phyloP scores from a whole-genome alignment of 2,113 vertebrate genomes.

The Drymodes brunneopygia region DNA sequence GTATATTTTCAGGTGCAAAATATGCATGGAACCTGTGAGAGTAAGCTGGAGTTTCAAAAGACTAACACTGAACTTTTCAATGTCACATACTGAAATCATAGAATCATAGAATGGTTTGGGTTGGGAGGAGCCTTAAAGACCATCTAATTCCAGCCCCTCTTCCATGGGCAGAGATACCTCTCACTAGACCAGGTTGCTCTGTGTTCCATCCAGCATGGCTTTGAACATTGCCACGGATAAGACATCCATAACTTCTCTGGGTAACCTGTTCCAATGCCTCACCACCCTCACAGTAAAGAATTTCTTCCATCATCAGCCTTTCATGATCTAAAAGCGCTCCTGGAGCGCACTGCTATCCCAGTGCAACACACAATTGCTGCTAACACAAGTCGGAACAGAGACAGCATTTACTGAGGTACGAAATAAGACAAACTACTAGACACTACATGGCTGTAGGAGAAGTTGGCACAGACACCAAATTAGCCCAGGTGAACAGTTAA shows the following conservation, averaged over 20 bases:
- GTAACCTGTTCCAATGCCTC: background rate
- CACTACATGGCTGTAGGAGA: background rate
- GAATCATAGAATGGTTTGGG: background rate
- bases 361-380: background rate
- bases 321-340: background rate
- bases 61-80: background rate
- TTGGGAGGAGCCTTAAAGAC: background rate
- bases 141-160: background rate
- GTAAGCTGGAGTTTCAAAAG: background rate
- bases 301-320: background rate
- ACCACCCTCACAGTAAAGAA: fast-evolving
- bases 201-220: background rate
- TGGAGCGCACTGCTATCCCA: background rate
- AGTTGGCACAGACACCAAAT: background rate
- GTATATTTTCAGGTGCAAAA: background rate
- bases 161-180: background rate
- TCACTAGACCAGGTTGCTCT: background rate
- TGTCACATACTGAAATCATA: background rate
- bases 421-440: background rate
- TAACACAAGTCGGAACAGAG: background rate
- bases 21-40: background rate
- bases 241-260: background rate
- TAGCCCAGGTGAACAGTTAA: background rate
- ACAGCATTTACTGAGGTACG: background rate
- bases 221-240: background rate